Percentiles rank a stretch among this genome's conserved stretches.
Conservation (phyloP, 2,113 vertebrate genomes). For the Nesoenas mayeri region DNA sequence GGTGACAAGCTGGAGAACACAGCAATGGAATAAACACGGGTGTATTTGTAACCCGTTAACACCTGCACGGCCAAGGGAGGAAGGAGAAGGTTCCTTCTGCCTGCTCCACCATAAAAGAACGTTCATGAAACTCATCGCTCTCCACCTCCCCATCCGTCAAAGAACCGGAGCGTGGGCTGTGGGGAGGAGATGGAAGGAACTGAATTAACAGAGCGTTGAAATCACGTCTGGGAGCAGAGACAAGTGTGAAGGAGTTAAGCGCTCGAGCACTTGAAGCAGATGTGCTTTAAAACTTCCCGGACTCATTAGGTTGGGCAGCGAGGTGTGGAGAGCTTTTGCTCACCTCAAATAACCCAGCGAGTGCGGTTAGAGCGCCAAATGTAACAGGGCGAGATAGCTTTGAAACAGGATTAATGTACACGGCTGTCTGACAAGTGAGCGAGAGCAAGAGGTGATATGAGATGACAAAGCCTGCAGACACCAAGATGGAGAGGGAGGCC, state of each 20-base stretch:
- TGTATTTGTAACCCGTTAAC: neutral
- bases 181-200: neutral
- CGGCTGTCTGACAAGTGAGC: neutral
- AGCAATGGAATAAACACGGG: fast-evolving
- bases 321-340: conserved; percentile 8
- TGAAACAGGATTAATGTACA: neutral
- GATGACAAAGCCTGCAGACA: neutral
- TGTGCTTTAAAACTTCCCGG: neutral
- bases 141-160: neutral
- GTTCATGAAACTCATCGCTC: neutral
- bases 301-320: neutral
- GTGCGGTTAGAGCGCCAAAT: neutral
- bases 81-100: neutral
- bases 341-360: neutral
- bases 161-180: neutral
- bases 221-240: neutral
- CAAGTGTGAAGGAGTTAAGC: neutral
- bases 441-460: neutral
- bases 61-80: neutral
- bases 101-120: neutral
- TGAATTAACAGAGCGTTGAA: neutral
- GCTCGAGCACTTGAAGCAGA: neutral
- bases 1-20: neutral
- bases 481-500: neutral
- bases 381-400: neutral